Evolutionary conservation across 2,888 invertebrate genomes (phyloP), one percentile per base, ranked within the genome.

Genomic region (Glaucopsyche alexis): DNA sequence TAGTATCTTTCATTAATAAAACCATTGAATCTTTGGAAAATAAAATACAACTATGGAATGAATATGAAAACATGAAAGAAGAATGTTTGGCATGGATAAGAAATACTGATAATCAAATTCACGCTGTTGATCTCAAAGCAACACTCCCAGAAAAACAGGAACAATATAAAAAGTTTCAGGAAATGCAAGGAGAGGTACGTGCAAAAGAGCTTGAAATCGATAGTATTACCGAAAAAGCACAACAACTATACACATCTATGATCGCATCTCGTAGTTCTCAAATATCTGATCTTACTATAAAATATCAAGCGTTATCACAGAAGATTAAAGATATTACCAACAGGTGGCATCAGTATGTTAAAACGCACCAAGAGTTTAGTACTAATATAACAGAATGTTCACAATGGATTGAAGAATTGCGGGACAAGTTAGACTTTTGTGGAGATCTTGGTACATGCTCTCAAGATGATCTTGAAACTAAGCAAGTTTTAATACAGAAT

Each of bases 201-300:
- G 97, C 98, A 4, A 98, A 98, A 82, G 98, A 98, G 87, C 89
- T 98, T 13, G 98, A 98, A 91, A 97, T 98, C 74, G 98, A 99
- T 81, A 96, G 96, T 72, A 96, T 99, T 0, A 98, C 97, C 38
- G 99, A 99, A 85, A 95, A 96, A 78, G 97, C 98, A 0, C 98
- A 99, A 83, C 95, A 96, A 77, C 88, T 98, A 13, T 95, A 97
- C 76, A 96, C 96, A 77, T 95, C 96, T 13, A 94, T 95, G 0
- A 88, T 96, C 16, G 95, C 95, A 72, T 95, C 96, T 5, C 95
- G 98, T 69, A 94, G 95, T 64, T 96, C 97, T 0, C 96, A 97
- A 84, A 96, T 98, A 69, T 97, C 98, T 0, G 98, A 99, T 87
- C 87, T 98, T n/a, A 97, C 97, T 11, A 95, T 97, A 3, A 97